phyloP scores from a whole-genome alignment of 2,797 vertebrate species.

The Sphaeramia orbicularis region DNA sequence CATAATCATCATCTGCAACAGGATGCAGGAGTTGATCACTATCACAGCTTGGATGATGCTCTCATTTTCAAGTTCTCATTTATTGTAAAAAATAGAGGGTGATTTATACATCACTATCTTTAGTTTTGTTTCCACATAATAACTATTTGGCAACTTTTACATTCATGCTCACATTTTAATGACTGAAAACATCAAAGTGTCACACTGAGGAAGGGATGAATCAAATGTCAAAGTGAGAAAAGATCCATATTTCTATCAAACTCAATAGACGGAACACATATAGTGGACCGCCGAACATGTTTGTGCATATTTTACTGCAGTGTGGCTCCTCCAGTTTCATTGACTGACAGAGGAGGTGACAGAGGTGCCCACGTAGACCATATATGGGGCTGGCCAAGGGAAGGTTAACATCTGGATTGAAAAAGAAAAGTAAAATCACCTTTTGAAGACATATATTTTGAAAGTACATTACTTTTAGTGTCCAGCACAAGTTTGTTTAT shows the following conservation, averaged over 20 bases:
- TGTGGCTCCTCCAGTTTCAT: slow-evolving; percentile 58
- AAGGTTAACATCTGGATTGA: too few species aligned
- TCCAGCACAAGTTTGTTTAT: too few species aligned
- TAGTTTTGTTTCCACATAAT: slow-evolving; percentile 8
- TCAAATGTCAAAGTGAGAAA: slow-evolving; percentile 59
- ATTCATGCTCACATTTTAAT: slow-evolving; percentile 30
- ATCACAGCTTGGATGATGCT: slow-evolving; percentile 47
- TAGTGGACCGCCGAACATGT: slow-evolving; percentile 58
- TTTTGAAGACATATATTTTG: too few species aligned
- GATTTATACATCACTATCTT: slow-evolving; percentile 5
- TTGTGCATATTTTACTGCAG: slow-evolving; percentile 75
- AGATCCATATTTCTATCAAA: slow-evolving; percentile 69
- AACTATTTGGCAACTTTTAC: slow-evolving; percentile 17
- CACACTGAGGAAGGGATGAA: slow-evolving; percentile 35
- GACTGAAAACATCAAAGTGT: slow-evolving; percentile 28
- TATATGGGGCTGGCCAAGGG: too few species aligned
- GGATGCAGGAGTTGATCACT: slow-evolving; percentile 35
- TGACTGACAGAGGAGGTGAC: slow-evolving; percentile 51
- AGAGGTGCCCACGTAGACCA: slow-evolving; percentile 11
- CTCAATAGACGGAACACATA: slow-evolving; percentile 43
- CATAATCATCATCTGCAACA: slow-evolving; percentile 44
- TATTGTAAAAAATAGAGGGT: slow-evolving; percentile 4
- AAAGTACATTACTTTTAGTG: too few species aligned
- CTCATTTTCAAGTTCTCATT: slow-evolving; percentile 18
- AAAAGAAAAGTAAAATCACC: too few species aligned